Conservation (phyloP, 1,140 invertebrate species). For the Ceratosolen solmsi region DNA sequence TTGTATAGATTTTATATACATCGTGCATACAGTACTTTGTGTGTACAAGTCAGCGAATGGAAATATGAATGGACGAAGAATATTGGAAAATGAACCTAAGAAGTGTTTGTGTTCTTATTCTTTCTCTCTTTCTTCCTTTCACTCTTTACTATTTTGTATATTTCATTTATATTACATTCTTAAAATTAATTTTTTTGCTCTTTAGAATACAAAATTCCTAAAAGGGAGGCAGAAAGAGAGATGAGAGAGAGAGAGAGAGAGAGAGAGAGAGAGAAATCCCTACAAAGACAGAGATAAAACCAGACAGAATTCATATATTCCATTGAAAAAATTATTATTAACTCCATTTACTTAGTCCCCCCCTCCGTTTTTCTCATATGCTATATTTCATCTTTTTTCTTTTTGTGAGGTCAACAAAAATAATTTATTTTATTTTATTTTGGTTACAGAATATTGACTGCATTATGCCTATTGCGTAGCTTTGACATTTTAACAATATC, state of each 20-base stretch:
- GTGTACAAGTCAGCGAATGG: conserved; percentile 56
- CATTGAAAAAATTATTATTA: conserved; percentile 30
- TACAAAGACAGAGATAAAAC: background rate
- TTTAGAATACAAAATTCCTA: background rate
- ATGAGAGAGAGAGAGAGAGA: background rate
- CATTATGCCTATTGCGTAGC: conserved; percentile 49
- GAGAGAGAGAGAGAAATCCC: no score
- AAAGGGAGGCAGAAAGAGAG: background rate
- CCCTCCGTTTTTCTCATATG: background rate
- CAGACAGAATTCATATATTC: background rate
- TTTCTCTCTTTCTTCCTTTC: background rate
- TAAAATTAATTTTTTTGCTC: background rate
- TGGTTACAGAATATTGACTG: conserved; percentile 22
- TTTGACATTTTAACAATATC: conserved; percentile 49
- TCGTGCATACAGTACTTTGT: conserved; percentile 24
- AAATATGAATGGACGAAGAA: conserved; percentile 59
- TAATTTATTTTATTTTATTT: conserved; percentile 33
- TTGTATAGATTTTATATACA: background rate
- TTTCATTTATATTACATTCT: background rate
- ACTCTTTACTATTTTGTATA: background rate
- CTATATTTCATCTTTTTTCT: background rate
- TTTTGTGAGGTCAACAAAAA: conserved; percentile 16
- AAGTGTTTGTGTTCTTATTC: conserved; percentile 53
- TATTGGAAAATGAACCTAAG: conserved; percentile 64
- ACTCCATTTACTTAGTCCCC: background rate